phyloP scores from a whole-genome alignment of 2,888 invertebrate genomes.

The Himalopsyche japonica region DNA sequence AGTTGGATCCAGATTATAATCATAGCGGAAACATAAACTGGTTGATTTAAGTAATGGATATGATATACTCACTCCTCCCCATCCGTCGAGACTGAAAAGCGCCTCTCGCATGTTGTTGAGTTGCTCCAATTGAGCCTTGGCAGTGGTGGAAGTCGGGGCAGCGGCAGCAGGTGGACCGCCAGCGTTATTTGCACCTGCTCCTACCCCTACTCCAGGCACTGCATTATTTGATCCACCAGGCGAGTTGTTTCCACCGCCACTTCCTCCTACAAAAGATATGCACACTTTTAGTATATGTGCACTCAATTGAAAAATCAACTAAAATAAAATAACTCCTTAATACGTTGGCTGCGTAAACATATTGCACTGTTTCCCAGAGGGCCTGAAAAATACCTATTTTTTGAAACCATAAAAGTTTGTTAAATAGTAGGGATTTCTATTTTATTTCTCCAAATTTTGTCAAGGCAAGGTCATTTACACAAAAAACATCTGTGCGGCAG shows the following conservation, averaged over 20 bases:
- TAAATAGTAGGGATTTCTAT: too few species aligned
- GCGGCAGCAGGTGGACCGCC: constrained; percentile 54
- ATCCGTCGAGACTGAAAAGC: constrained; percentile 88
- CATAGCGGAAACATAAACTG: neutral
- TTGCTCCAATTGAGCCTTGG: constrained; percentile 84
- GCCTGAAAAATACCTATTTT: too few species aligned
- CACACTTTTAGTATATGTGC: too few species aligned
- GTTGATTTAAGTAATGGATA: neutral
- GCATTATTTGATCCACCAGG: neutral
- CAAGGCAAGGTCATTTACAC: too few species aligned
- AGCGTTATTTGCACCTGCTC: constrained; percentile 1
- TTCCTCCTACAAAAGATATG: neutral
- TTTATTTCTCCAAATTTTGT: too few species aligned
- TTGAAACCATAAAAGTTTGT: too few species aligned
- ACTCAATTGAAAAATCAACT: too few species aligned
- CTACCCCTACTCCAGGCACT: neutral
- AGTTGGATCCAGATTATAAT: constrained; percentile 28
- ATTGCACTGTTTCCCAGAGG: too few species aligned
- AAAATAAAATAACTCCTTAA: too few species aligned
- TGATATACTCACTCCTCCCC: constrained; percentile 79
- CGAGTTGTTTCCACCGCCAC: constrained; percentile 15
- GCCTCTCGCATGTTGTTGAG: constrained; percentile 90
- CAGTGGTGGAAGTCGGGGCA: constrained; percentile 62
- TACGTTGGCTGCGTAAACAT: too few species aligned
- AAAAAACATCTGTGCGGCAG: too few species aligned